Conservation (phyloP, 2,113 vertebrate genomes). For the Tautogolabrus adspersus region DNA sequence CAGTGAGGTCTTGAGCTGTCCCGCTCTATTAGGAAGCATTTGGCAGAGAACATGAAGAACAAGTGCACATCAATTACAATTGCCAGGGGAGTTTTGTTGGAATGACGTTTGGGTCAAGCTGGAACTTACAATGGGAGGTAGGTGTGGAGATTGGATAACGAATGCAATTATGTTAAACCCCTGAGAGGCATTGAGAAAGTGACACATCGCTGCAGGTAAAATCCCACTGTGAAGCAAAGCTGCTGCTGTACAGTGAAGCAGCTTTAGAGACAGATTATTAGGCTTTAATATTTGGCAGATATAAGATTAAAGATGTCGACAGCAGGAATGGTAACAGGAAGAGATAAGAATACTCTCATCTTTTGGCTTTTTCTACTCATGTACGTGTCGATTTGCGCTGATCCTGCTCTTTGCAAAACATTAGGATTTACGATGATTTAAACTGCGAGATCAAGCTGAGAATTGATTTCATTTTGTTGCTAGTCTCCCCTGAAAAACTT, state of each 20-base stretch:
- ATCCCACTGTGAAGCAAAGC: constrained; percentile 9
- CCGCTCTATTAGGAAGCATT: constrained; percentile 50
- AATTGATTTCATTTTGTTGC: neutral
- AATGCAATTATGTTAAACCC: constrained; percentile 51
- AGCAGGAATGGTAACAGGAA: constrained; percentile 10
- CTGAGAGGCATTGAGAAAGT: constrained; percentile 7
- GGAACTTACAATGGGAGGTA: constrained; percentile 35
- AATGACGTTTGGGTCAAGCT: constrained; percentile 33
- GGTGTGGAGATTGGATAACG: constrained; percentile 51
- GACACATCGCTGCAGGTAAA: constrained; percentile 27
- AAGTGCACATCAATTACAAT: constrained; percentile 53
- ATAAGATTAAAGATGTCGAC: constrained; percentile 22
- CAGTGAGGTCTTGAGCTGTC: constrained; percentile 54
- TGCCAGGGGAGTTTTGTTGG: constrained; percentile 33
- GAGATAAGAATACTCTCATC: constrained; percentile 3
- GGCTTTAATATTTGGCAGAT: constrained; percentile 17
- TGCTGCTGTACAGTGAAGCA: constrained; percentile 1
- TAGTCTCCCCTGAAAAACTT: neutral
- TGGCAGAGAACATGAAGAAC: constrained; percentile 58
- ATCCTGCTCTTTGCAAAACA: constrained; percentile 7
- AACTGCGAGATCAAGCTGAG: neutral
- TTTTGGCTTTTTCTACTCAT: neutral
- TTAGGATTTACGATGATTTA: neutral
- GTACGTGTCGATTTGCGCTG: neutral
- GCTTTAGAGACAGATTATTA: constrained; percentile 24